Percentiles rank a stretch among this genome's conserved stretches.
These are phyloP conservation scores for Aythya baeri DNA, from an alignment of 2,113 vertebrate species.

Conservation along the genomic window DNA sequence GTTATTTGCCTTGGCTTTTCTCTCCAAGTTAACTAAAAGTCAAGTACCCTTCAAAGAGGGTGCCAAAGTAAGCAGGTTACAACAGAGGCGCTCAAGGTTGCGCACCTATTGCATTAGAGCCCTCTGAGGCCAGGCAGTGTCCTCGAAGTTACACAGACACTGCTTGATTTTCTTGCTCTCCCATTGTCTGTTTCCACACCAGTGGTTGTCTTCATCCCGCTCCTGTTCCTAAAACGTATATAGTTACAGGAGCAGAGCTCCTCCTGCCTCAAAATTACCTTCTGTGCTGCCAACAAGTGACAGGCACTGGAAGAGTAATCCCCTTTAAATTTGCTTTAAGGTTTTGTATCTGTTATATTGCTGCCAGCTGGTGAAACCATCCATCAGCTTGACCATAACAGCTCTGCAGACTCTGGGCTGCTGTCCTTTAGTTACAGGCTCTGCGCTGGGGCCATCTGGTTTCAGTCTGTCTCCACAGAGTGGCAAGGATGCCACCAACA, in stretches of 20 bases:
- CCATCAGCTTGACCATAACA: not conserved
- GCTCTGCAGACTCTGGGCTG: not conserved
- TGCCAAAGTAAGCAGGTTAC: conserved; percentile 66
- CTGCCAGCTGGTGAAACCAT: not conserved
- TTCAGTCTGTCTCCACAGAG: not conserved
- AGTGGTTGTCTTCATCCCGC: not conserved
- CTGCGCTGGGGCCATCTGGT: not conserved
- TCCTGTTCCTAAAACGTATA: not conserved
- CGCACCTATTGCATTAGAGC: not conserved
- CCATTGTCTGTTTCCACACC: not conserved
- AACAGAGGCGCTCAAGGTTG: conserved; percentile 55
- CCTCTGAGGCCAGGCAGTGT: not conserved
- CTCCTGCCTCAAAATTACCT: not conserved
- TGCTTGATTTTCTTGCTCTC: not conserved
- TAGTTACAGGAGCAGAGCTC: not conserved
- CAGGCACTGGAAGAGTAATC: not conserved
- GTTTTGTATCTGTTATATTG: not conserved
- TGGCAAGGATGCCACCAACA: not conserved
- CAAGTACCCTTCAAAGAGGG: not conserved
- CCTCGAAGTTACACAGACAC: not conserved
- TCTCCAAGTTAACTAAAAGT: not conserved
- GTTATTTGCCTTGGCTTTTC: conserved; percentile 62
- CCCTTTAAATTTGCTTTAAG: not conserved
- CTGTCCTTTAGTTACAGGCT: too few relatives aligned
- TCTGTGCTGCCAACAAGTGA: not conserved